Base-by-base conservation (phyloP, 2,113 vertebrate genomes). In the Anser cygnoides region DNA sequence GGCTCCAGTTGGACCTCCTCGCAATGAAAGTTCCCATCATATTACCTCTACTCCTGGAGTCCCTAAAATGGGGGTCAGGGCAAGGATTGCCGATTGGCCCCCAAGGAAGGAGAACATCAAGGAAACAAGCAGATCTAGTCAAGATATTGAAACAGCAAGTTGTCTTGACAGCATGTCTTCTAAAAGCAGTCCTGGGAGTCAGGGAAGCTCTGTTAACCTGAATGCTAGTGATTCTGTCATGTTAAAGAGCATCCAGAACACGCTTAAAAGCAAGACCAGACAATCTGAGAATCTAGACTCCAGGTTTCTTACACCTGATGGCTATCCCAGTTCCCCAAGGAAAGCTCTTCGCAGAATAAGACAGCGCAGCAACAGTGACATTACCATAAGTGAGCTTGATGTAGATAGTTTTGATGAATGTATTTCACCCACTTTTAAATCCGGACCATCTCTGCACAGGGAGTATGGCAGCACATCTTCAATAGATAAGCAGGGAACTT, bases 401-500 rank as follows among this genome's bases (percentile, higher is more conserved):
- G 98, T 98, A 84, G 99, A 99, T 91, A 99, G 99, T 82, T 99
- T 98, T 26, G 99, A 99, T 92, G 99, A 99, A 92, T 99, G 99
- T 98, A 98, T 98, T 84, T 97, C 98, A 76, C 99, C 98, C 13
- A 98, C 98, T 2, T 98, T 98, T 88, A 99, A 99, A 97, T 98
- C 97, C 15, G 98, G 98, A 89, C 98, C 99, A 4, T 99, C 99
- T 41, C 96, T 99, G 74, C 99, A 99, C 95, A 98, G 99, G 35
- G 99, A 99, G 87, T 99, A 99, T 43, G 99, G 99, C n/a, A 99
- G 99, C 98, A 99, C 99, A n/a, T 99, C 99, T 54, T 99, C 99
- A 4, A 99, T 99, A 83, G 99, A 99, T 90, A 99, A 99, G 75
- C 99, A 99, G 77, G 99, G 99, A 9, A 99, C 98, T 52, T 98